phyloP scores from a whole-genome alignment of 1,140 invertebrate species.

The Ostrea edulis region DNA sequence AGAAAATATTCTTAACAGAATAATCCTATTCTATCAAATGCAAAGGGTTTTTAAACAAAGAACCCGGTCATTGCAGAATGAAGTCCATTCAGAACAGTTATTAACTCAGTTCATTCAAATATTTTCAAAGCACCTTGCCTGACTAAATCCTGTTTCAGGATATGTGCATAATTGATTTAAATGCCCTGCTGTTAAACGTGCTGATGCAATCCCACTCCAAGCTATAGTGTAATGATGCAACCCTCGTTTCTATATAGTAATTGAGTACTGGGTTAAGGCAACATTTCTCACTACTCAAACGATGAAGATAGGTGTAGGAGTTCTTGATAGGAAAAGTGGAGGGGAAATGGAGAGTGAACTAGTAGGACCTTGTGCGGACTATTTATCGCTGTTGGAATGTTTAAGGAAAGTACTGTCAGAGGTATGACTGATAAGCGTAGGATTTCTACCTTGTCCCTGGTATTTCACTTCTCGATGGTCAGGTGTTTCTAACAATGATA shows the following conservation, averaged over 20 bases:
- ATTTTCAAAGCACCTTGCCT: not conserved
- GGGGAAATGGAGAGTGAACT: not conserved
- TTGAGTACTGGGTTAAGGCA: not conserved
- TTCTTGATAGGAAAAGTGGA: not conserved
- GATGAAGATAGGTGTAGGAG: conserved; percentile 15
- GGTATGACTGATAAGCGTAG: conserved; percentile 2
- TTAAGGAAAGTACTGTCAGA: not conserved
- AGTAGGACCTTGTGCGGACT: not conserved
- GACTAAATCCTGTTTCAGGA: not conserved
- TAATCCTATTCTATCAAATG: no score
- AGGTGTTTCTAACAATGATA: not conserved
- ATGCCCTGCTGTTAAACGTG: not conserved
- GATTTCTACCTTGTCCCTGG: not conserved
- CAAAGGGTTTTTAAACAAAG: no score
- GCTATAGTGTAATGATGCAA: conserved; percentile 32
- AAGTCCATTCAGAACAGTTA: not conserved
- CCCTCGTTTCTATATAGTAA: not conserved
- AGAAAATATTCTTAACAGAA: no score
- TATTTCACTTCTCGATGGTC: not conserved
- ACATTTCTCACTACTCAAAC: not conserved
- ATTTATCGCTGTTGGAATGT: conserved; percentile 22
- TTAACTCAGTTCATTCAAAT: not conserved
- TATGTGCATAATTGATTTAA: not conserved
- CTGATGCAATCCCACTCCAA: conserved; percentile 41
- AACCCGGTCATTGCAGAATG: no score